phyloP scores from a whole-genome alignment of 2,113 vertebrate species.

The Plestiodon gilberti region DNA sequence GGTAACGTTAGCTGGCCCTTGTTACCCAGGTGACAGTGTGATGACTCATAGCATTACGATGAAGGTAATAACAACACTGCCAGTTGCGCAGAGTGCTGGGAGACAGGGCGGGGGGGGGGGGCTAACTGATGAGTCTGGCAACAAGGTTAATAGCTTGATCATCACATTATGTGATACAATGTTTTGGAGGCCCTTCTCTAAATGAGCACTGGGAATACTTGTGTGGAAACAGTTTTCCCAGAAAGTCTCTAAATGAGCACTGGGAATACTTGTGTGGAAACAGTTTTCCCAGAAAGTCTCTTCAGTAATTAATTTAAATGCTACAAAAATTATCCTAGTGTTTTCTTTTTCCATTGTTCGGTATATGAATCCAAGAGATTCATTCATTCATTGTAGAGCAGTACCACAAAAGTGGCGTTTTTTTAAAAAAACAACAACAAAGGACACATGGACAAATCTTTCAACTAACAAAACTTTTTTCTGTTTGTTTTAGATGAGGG shows the following conservation, averaged over 20 bases:
- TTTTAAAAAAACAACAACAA: background rate
- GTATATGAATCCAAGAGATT: constrained; percentile 7
- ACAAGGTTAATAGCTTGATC: constrained; percentile 33
- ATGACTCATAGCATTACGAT: background rate
- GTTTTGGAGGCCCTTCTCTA: fast-evolving
- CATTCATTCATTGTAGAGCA: background rate
- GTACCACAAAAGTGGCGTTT: background rate
- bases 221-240: background rate
- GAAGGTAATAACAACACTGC: background rate
- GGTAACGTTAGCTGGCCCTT: background rate
- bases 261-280: constrained; percentile 11
- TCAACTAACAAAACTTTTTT: background rate
- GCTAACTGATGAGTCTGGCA: background rate
- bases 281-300: background rate
- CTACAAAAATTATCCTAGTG: background rate
- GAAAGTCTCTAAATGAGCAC: background rate
- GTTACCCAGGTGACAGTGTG: constrained; percentile 45
- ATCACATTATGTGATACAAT: background rate
- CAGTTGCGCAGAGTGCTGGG: background rate
- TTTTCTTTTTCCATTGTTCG: constrained; percentile 7
- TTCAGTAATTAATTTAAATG: constrained; percentile 1
- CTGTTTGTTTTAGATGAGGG: background rate
- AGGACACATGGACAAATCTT: background rate
- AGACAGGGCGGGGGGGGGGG: background rate
- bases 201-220: constrained; percentile 12